Base-by-base conservation (phyloP, 35 echinoderm and acorn worm species). In the Apostichopus parvimensis region DNA sequence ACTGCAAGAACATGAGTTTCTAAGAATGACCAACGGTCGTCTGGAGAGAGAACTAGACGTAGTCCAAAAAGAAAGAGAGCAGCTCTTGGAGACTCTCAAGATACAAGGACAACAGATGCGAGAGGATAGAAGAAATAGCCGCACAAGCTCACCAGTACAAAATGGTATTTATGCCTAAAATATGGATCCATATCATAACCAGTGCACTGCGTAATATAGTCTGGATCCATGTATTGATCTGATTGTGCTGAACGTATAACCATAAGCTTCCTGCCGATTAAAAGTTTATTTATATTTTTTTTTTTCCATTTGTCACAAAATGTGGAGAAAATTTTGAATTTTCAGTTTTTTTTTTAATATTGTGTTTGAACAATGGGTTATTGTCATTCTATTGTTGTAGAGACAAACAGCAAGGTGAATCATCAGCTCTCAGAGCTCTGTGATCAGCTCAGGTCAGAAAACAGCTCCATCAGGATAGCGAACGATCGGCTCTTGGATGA, bases 31-130 rank as follows among this genome's bases (percentile, higher is more conserved):
- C 54, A 97, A 97, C 70, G 70, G 68, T 14, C 75, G 93, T 1
- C 91, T 98, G 60, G 96, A 98, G 86, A 79, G 83, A 25, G 96
- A 98, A 73, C 82, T 98, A 25, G 91, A 95, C 9, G 80, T 94
- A 52, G 92, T 98, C 6, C 89, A 98, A 80, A 89, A 22, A 85
- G 96, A 98, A 87, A 70, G 92, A 23, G 83, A 94, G 12, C 94
- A 98, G 82, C 86, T 98, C 6, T 52, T 95, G 87, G 90, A 95
- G 53, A 94, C 89, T 5, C 81, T 98, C 5, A 86, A 97, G 75
- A 94, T 94, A 78, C 95, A 94, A 25, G 88, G 90, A 14, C 91
- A 95, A 59, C 89, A 91, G 73, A 91, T 91, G 15, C 89, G 55
- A 26, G 89, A 91, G 5, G 77, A 79, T 5, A 77, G 89, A 34